Conservation (phyloP, 92 coral and sea anemone genomes). For the Porites evermanni region DNA sequence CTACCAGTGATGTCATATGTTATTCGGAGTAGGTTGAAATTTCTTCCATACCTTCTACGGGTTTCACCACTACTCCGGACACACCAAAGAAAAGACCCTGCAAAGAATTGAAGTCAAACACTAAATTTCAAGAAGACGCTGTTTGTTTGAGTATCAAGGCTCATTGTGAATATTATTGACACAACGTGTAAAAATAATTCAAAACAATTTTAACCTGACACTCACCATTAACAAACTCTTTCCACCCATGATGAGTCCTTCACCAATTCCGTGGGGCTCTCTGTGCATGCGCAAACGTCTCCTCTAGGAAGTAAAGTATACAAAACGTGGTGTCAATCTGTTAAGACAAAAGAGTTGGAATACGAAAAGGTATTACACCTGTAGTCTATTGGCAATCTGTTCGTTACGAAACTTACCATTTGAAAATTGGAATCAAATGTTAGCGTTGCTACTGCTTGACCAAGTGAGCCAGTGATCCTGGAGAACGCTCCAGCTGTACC, state of each 20-base stretch:
- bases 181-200: too few species aligned
- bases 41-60: constrained; percentile 78
- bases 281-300: constrained; percentile 91
- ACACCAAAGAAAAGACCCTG: constrained; percentile 96
- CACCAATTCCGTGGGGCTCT: constrained; percentile 89
- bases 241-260: constrained; percentile 95
- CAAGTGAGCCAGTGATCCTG: constrained; percentile 92
- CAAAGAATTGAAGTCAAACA: neutral
- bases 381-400: too few species aligned
- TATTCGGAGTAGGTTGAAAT: neutral
- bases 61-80: constrained; percentile 95
- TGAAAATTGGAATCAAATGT: constrained; percentile 93
- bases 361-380: too few species aligned
- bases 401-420: constrained; percentile 64
- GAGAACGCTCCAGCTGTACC: constrained; percentile 98
- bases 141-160: neutral
- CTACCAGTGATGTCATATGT: neutral
- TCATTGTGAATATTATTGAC: too few species aligned
- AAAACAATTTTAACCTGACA: neutral
- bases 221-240: constrained; percentile 94
- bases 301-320: constrained; percentile 54
- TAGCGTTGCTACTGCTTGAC: constrained; percentile 93
- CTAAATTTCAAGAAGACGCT: neutral
- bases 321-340: too few species aligned
- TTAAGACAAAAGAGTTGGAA: too few species aligned